A percentile compares a stretch with the other conserved stretches of the same genome.
phyloP scores from a whole-genome alignment of 2,113 vertebrate genomes.

The Toxotes jaculatrix region DNA sequence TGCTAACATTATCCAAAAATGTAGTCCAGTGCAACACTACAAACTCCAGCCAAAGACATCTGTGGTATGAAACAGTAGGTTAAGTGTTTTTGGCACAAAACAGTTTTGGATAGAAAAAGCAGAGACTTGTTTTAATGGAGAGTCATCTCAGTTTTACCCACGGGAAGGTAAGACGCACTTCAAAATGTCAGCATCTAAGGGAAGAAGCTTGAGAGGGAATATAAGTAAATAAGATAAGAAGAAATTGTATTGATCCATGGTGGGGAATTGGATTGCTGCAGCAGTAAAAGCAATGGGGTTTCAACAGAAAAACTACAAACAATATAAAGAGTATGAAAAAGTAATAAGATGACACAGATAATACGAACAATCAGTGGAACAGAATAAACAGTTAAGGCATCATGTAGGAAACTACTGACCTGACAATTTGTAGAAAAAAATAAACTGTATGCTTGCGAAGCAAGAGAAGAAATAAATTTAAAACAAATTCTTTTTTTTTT shows the following conservation, averaged over 20 bases:
- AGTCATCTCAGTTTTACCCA: slow-evolving; percentile 1
- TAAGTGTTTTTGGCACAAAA: neutral
- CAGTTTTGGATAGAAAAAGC: neutral
- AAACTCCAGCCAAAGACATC: neutral
- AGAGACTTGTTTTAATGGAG: slow-evolving; percentile 19
- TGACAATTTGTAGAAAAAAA: neutral
- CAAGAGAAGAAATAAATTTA: neutral
- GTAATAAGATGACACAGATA: neutral
- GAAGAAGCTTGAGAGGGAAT: slow-evolving; percentile 29
- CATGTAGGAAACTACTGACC: neutral
- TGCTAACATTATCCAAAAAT: too few relatives aligned
- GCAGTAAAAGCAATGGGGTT: slow-evolving; percentile 25
- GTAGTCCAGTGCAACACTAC: neutral
- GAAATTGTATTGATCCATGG: slow-evolving; percentile 44
- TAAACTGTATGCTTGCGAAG: too few relatives aligned
- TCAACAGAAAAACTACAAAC: slow-evolving; percentile 20
- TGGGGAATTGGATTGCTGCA: slow-evolving; percentile 23
- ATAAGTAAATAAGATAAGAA: slow-evolving; percentile 30
- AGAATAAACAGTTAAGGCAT: neutral
- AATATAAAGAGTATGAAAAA: slow-evolving; percentile 20
- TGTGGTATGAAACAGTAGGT: neutral
- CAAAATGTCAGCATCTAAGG: slow-evolving; percentile 18
- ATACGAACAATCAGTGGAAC: neutral
- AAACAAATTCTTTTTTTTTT: neutral
- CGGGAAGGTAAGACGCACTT: slow-evolving; percentile 6